Evolutionary conservation across 2,797 vertebrate species (phyloP).

Genomic region (Crotalus adamanteus): DNA sequence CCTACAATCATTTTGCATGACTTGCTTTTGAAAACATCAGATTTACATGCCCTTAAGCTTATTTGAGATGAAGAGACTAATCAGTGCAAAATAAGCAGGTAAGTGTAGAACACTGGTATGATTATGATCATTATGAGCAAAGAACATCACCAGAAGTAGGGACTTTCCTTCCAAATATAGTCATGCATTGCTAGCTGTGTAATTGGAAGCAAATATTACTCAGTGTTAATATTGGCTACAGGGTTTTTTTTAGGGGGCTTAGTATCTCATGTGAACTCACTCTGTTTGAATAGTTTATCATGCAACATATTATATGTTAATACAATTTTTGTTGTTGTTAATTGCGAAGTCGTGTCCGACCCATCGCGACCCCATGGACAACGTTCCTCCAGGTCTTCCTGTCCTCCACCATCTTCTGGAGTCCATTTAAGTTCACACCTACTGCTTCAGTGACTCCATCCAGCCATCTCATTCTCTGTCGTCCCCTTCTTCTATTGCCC

Average conservation of each 20-base stretch:
- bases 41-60: not conserved
- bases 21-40: not conserved
- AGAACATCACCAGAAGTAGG: not conserved
- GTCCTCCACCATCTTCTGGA: too few relatives aligned
- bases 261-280: not conserved
- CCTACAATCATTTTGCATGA: not conserved
- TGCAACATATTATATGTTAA: not conserved
- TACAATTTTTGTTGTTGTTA: too few relatives aligned
- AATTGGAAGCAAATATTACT: not conserved
- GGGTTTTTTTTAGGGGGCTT: not conserved
- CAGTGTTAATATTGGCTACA: not conserved
- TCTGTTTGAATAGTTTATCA: not conserved
- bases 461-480: too few relatives aligned
- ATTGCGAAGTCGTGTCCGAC: too few relatives aligned
- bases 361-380: too few relatives aligned
- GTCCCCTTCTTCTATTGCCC: too few relatives aligned
- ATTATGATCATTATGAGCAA: not conserved
- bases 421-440: too few relatives aligned
- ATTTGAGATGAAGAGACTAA: not conserved
- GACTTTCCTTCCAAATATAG: not conserved
- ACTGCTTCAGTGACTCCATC: too few relatives aligned
- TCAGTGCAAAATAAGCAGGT: not conserved
- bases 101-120: not conserved
- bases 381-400: too few relatives aligned
- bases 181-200: not conserved